These are phyloP conservation scores for Caradrina clavipalpis DNA, from an alignment of 2,888 invertebrate species.

Conservation along the genomic window DNA sequence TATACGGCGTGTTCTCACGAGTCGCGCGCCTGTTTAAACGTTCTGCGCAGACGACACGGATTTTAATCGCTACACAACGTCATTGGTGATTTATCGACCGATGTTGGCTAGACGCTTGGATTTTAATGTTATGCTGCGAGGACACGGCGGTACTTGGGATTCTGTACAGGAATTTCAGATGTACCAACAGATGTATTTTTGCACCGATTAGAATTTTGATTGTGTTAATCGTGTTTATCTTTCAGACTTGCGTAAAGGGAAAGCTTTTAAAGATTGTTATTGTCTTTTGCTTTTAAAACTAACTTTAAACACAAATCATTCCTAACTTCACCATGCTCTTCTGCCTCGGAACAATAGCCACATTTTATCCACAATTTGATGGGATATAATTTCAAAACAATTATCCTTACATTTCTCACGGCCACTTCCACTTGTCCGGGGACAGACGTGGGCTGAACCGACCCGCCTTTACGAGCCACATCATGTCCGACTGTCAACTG, in stretches of 20 bases:
- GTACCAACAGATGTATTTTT: slow-evolving; percentile 50
- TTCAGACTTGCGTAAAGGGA: neutral
- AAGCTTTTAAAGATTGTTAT: neutral
- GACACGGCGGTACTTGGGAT: slow-evolving; percentile 61
- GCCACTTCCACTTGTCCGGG: slow-evolving; percentile 51
- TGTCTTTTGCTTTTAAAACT: neutral
- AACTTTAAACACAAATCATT: slow-evolving; percentile 10
- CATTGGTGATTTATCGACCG: slow-evolving; percentile 83
- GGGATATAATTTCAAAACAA: slow-evolving; percentile 55
- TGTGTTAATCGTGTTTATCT: slow-evolving; percentile 9
- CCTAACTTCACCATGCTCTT: neutral
- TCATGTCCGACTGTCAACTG: slow-evolving; percentile 79
- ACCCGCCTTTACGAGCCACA: slow-evolving; percentile 79
- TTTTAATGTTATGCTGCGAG: slow-evolving; percentile 65
- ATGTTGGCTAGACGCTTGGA: slow-evolving; percentile 68
- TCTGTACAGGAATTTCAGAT: slow-evolving; percentile 53
- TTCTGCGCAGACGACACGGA: slow-evolving; percentile 80
- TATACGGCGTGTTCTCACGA: slow-evolving; percentile 83
- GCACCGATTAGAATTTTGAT: slow-evolving; percentile 39
- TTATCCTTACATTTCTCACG: slow-evolving; percentile 65
- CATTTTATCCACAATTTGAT: slow-evolving; percentile 30
- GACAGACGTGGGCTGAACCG: slow-evolving; percentile 69
- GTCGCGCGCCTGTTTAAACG: slow-evolving; percentile 76
- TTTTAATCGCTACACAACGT: slow-evolving; percentile 84
- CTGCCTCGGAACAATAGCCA: slow-evolving; percentile 36